Evolutionary conservation across 2,888 invertebrate species (phyloP).

Genomic region (Schrankia costaestrigalis): DNA sequence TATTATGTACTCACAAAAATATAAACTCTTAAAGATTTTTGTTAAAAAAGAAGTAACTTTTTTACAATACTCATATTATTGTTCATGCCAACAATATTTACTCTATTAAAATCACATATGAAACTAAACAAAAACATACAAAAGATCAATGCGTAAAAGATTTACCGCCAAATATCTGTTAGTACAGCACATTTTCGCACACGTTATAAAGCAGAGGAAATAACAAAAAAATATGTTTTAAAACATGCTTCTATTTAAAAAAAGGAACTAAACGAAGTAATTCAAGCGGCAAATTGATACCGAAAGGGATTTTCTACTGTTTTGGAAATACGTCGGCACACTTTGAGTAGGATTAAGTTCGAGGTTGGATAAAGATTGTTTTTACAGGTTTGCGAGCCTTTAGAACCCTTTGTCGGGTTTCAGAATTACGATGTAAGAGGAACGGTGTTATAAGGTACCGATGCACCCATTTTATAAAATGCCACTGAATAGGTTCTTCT

Average conservation of each 20-base stretch:
- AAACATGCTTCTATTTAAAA: slow-evolving; percentile 54
- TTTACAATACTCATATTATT: too few relatives aligned
- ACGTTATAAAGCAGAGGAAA: slow-evolving; percentile 38
- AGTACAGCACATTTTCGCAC: too few relatives aligned
- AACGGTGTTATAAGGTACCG: slow-evolving; percentile 45
- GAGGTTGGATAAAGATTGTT: slow-evolving; percentile 64
- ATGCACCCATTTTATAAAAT: slow-evolving; percentile 60
- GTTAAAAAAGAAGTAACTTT: too few relatives aligned
- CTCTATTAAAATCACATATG: slow-evolving; percentile 21
- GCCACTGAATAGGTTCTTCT: slow-evolving; percentile 58
- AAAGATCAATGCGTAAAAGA: slow-evolving; percentile 17
- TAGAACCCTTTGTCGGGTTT: slow-evolving; percentile 73
- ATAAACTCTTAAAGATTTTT: too few relatives aligned
- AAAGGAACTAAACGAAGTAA: slow-evolving; percentile 55
- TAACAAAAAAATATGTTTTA: slow-evolving; percentile 56
- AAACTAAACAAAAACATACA: slow-evolving; percentile 19
- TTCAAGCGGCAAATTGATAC: slow-evolving; percentile 75
- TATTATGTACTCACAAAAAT: too few relatives aligned
- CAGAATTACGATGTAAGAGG: slow-evolving; percentile 52
- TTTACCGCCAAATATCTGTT: slow-evolving; percentile 23
- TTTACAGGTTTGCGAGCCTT: slow-evolving; percentile 65
- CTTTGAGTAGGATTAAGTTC: slow-evolving; percentile 73
- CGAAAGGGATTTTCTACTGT: slow-evolving; percentile 76
- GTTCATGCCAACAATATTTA: slow-evolving; percentile 33
- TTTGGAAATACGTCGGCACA: slow-evolving; percentile 72